Percentiles rank a stretch among this genome's conserved stretches.
Evolutionary conservation across 2,888 invertebrate genomes (phyloP).

Genomic region (Vanessa cardui): DNA sequence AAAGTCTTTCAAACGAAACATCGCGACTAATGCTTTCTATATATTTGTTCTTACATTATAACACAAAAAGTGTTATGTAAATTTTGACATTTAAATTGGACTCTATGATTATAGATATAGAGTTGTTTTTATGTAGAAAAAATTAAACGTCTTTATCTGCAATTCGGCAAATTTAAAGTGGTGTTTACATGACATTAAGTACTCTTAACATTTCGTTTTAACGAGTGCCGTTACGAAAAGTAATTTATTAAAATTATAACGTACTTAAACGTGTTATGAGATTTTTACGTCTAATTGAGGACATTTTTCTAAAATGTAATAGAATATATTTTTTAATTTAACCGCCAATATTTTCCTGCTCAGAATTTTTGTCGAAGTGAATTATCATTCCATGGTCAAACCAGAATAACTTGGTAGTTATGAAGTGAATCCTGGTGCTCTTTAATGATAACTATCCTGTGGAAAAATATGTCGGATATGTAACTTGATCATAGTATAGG

Average conservation of each 20-base stretch:
- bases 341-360: no score
- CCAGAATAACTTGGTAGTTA: no score
- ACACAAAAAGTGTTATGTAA: background rate
- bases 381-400: no score
- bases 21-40: background rate
- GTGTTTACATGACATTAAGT: constrained; percentile 59
- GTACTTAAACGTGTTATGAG: constrained; percentile 15
- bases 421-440: no score
- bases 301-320: constrained; percentile 11
- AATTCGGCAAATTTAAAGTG: constrained; percentile 38
- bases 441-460: no score
- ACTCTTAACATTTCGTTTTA: constrained; percentile 56
- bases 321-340: no score
- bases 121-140: constrained; percentile 7
- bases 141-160: constrained; percentile 13
- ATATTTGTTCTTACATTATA: constrained; percentile 12
- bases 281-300: constrained; percentile 13
- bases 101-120: background rate
- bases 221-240: constrained; percentile 56
- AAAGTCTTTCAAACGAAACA: constrained; percentile 1
- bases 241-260: constrained; percentile 48
- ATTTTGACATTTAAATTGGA: background rate
- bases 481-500: no score
- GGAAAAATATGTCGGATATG: no score
- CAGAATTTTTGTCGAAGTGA: no score